These are phyloP conservation scores for Meghimatium bilineatum DNA, from an alignment of 2,888 invertebrate species.

Conservation along the genomic window DNA sequence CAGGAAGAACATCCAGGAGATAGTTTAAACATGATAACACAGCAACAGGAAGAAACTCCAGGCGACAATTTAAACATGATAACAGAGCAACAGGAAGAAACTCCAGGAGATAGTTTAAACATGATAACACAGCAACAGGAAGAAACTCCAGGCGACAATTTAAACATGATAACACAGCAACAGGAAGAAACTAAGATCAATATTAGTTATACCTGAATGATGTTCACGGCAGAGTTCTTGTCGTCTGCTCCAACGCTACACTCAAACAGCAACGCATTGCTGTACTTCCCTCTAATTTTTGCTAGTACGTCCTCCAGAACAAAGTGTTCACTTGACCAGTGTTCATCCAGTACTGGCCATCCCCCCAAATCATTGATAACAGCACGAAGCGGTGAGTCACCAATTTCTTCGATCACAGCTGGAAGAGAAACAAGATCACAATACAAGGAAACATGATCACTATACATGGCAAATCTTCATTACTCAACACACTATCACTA, in stretches of 20 bases:
- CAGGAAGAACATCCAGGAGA: no score
- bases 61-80: no score
- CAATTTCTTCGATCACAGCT: constrained; percentile 85
- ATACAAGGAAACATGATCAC: background rate
- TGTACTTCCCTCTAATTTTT: constrained; percentile 75
- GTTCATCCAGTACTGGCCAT: constrained; percentile 87
- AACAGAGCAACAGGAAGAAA: no score
- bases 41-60: no score
- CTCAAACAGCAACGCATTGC: constrained; percentile 87
- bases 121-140: no score
- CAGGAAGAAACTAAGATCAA: no score
- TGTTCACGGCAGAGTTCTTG: constrained; percentile 71
- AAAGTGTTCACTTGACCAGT: constrained; percentile 81
- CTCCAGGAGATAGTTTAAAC: no score
- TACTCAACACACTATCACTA: background rate
- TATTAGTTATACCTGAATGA: constrained; percentile 66
- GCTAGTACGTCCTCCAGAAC: constrained; percentile 74
- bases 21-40: no score
- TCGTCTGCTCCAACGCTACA: constrained; percentile 81
- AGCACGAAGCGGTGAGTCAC: constrained; percentile 83
- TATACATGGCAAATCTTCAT: background rate
- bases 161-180: no score
- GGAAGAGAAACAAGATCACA: constrained; percentile 45
- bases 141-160: no score
- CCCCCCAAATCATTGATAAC: constrained; percentile 80